Conservation (phyloP, 2,797 vertebrate species). For the Falco columbarius region DNA sequence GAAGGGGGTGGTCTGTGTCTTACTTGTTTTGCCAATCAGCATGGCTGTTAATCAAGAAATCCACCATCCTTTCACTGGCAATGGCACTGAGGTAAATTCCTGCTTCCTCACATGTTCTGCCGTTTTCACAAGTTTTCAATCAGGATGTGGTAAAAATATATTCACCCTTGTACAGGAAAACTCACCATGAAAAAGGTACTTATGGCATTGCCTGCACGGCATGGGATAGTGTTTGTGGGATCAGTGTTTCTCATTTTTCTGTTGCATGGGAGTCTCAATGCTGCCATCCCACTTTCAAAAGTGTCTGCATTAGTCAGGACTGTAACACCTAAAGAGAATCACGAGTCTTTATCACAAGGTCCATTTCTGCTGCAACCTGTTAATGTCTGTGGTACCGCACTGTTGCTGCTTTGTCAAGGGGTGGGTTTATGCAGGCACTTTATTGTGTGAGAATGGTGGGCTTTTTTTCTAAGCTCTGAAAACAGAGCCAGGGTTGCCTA, state of each 20-base stretch:
- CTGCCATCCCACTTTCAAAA: neutral
- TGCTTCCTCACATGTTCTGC: neutral
- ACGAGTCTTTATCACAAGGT: neutral
- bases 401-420: neutral
- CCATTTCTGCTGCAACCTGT: neutral
- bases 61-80: neutral
- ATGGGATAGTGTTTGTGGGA: neutral
- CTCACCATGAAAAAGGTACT: neutral
- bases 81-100: neutral
- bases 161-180: neutral
- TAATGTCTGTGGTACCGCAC: accelerated
- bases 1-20: neutral
- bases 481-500: neutral
- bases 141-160: neutral
- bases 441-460: neutral
- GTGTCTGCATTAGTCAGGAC: neutral
- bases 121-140: neutral
- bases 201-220: neutral
- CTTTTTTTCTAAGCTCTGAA: neutral
- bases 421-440: neutral
- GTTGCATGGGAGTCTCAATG: neutral
- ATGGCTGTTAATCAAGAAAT: neutral
- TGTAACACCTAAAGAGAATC: neutral
- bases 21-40: neutral
- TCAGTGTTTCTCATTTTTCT: neutral